These are phyloP conservation scores for Amblyopsis hoosieri DNA, from an alignment of 2,797 vertebrate genomes.

Conservation along the genomic window DNA sequence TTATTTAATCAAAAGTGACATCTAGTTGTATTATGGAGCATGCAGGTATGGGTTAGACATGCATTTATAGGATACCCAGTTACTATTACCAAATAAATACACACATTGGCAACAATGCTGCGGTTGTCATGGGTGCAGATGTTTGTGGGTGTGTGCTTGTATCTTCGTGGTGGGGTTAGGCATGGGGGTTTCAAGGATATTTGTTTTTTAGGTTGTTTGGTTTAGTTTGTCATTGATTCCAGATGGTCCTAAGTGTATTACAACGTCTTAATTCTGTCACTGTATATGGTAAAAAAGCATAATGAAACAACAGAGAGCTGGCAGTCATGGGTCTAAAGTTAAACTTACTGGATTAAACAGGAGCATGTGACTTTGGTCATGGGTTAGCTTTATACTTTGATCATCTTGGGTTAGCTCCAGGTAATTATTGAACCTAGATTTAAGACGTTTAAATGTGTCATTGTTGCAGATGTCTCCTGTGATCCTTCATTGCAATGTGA, in stretches of 20 bases:
- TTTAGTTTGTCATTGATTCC: slow-evolving; percentile 24
- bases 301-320: not conserved
- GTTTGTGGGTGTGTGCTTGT: slow-evolving; percentile 26
- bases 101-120: slow-evolving; percentile 28
- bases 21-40: no score
- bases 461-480: no score
- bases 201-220: slow-evolving; percentile 1
- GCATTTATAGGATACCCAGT: not conserved
- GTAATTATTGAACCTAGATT: no score
- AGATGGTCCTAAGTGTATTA: slow-evolving; percentile 28
- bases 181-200: slow-evolving; percentile 16
- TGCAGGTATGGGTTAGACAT: no score
- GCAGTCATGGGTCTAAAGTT: not conserved
- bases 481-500: no score
- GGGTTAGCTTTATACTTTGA: not conserved
- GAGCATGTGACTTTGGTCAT: slow-evolving; percentile 11
- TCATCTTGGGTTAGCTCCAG: no score
- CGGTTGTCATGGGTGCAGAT: slow-evolving; percentile 26
- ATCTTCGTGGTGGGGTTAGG: slow-evolving; percentile 26
- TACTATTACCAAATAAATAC: slow-evolving; percentile 1
- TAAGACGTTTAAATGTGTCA: no score
- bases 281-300: not conserved
- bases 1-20: no score
- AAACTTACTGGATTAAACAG: not conserved
- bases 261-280: not conserved